Evolutionary conservation across 2,797 vertebrate species (phyloP).

Genomic region (Lacerta bilineata): DNA sequence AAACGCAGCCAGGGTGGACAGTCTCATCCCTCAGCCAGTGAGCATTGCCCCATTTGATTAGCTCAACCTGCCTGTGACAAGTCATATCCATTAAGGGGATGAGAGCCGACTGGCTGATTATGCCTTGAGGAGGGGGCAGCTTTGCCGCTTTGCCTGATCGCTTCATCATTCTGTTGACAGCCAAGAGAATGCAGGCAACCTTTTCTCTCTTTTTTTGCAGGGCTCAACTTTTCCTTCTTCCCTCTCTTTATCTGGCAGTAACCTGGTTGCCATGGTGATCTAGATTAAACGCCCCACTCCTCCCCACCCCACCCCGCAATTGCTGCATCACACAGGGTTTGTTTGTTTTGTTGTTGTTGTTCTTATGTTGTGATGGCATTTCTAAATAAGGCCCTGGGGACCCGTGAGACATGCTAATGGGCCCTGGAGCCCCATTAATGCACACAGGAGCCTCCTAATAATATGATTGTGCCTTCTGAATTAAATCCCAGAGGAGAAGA

Average conservation of each 20-base stretch:
- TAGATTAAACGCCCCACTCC: background rate
- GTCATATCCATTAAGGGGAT: background rate
- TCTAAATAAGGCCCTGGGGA: slow-evolving; percentile 23
- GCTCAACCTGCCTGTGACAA: background rate
- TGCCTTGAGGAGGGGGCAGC: background rate
- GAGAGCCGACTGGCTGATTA: background rate
- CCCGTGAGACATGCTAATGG: background rate
- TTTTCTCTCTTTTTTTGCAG: background rate
- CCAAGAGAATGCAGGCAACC: background rate
- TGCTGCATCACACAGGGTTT: background rate
- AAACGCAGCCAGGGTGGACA: slow-evolving; percentile 16
- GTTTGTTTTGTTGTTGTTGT: background rate
- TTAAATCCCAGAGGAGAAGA: background rate
- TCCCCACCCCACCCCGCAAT: background rate
- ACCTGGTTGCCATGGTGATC: background rate
- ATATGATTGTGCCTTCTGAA: background rate
- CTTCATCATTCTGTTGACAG: slow-evolving; percentile 10
- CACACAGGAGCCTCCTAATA: background rate
- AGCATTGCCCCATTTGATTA: background rate
- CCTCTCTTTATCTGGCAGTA: background rate
- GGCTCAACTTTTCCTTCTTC: background rate
- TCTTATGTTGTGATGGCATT: slow-evolving; percentile 15
- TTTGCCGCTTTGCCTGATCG: background rate
- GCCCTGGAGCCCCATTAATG: background rate
- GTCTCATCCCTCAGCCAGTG: background rate